Evolutionary conservation across 2,113 vertebrate species (phyloP).

Genomic region (Castor canadensis): DNA sequence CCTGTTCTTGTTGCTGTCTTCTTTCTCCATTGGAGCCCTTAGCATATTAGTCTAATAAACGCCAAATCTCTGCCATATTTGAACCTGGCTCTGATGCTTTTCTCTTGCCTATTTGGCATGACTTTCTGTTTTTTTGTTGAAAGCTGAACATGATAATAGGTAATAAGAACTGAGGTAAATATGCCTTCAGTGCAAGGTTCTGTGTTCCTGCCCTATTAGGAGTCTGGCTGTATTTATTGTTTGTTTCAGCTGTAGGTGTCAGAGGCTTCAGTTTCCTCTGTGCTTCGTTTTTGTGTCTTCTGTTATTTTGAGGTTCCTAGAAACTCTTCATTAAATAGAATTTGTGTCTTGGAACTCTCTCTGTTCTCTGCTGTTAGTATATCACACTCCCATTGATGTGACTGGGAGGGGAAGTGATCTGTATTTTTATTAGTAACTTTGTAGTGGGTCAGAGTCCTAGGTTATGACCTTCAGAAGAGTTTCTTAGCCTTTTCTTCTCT

Average conservation of each 20-base stretch:
- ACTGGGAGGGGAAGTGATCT: background rate
- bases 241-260: background rate
- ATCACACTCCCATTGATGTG: background rate
- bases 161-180: background rate
- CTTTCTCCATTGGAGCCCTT: too few relatives aligned
- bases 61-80: background rate
- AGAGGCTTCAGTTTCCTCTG: background rate
- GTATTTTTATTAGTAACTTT: background rate
- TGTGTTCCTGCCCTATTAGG: background rate
- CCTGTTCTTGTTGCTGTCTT: background rate
- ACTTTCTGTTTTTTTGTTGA: conserved; percentile 30
- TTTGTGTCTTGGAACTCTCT: background rate
- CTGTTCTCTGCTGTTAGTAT: background rate
- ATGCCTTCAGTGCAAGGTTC: background rate
- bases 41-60: background rate
- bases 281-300: background rate
- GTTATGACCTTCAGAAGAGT: background rate
- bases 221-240: background rate
- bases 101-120: background rate
- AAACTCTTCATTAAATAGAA: background rate
- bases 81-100: background rate
- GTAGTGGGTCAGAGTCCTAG: background rate
- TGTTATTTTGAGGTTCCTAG: background rate
- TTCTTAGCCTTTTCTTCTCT: too few relatives aligned
- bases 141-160: background rate